Percentiles rank a stretch among this genome's conserved stretches.
Evolutionary conservation across 1,140 invertebrate species (phyloP).

Genomic region (Heliothis virescens): DNA sequence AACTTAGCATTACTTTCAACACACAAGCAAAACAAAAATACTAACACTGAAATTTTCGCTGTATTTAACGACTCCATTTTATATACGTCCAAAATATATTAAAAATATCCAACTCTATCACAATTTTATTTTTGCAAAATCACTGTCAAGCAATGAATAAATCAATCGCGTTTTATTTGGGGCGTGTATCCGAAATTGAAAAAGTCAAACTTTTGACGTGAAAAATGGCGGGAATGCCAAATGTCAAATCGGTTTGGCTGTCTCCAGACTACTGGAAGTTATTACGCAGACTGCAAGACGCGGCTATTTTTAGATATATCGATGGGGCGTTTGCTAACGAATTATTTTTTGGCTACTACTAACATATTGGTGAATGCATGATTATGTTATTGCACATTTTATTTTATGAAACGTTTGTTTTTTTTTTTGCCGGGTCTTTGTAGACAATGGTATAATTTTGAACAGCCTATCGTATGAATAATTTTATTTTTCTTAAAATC

Average conservation of each 20-base stretch:
- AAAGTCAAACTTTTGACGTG: slow-evolving; percentile 10
- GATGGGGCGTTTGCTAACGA: slow-evolving; percentile 54
- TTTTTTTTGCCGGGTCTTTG: no score
- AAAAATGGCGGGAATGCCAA: slow-evolving; percentile 48
- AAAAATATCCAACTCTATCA: neutral
- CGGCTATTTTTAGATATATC: slow-evolving; percentile 64
- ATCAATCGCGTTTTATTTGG: neutral
- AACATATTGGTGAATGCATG: neutral
- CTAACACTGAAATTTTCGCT: slow-evolving; percentile 39
- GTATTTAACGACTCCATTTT: slow-evolving; percentile 45
- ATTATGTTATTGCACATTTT: no score
- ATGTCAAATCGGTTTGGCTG: slow-evolving; percentile 57
- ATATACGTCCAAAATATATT: neutral
- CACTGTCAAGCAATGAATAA: slow-evolving; percentile 3
- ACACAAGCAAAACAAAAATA: slow-evolving; percentile 53
- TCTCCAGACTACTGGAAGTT: slow-evolving; percentile 64
- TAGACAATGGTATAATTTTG: no score
- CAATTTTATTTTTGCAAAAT: neutral
- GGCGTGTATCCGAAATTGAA: slow-evolving; percentile 6
- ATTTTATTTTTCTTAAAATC: no score
- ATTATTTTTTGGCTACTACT: slow-evolving; percentile 2
- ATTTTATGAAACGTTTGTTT: no score
- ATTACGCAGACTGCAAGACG: slow-evolving; percentile 66
- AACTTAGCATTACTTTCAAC: slow-evolving; percentile 43
- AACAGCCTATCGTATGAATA: no score